Percentiles rank a stretch among this genome's conserved stretches.
Conservation (phyloP, 2,888 invertebrate genomes). For the Icerya purchasi region DNA sequence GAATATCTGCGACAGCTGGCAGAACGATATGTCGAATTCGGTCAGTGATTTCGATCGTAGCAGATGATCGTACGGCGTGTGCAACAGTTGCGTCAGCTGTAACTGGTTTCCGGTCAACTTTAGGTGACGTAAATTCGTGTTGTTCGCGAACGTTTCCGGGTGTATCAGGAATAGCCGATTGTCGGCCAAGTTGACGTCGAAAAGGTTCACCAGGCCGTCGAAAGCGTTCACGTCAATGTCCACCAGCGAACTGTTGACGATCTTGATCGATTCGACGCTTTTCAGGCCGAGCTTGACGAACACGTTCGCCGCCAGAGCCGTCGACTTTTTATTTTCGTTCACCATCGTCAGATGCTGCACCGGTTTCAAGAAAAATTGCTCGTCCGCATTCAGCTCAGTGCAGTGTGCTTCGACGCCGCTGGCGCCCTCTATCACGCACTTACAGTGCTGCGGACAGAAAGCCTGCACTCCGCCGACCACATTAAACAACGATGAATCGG, state of each 20-base stretch:
- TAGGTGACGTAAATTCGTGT: slow-evolving; percentile 39
- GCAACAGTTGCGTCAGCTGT: slow-evolving; percentile 27
- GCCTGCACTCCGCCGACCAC: neutral
- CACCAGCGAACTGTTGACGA: slow-evolving; percentile 44
- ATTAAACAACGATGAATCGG: neutral
- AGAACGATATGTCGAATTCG: slow-evolving; percentile 47
- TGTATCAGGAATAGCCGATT: slow-evolving; percentile 42
- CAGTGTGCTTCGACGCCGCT: slow-evolving; percentile 41
- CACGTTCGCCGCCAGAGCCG: slow-evolving; percentile 36
- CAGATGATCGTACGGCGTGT: slow-evolving; percentile 26
- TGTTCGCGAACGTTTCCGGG: slow-evolving; percentile 44
- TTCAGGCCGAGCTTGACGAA: slow-evolving; percentile 40
- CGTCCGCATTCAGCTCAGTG: slow-evolving; percentile 40
- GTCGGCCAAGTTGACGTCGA: slow-evolving; percentile 44
- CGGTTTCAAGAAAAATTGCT: slow-evolving; percentile 41
- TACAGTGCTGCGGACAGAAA: slow-evolving; percentile 38
- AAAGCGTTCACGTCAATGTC: slow-evolving; percentile 46
- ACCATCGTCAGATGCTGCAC: slow-evolving; percentile 44
- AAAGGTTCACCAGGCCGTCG: slow-evolving; percentile 40
- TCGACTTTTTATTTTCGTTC: slow-evolving; percentile 34
- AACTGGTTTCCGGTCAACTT: slow-evolving; percentile 45
- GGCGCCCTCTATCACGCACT: slow-evolving; percentile 35
- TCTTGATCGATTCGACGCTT: slow-evolving; percentile 41
- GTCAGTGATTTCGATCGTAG: slow-evolving; percentile 40
- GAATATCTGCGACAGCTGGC: slow-evolving; percentile 41